phyloP scores from a whole-genome alignment of 2,888 invertebrate genomes.

The Calameuta filiformis region DNA sequence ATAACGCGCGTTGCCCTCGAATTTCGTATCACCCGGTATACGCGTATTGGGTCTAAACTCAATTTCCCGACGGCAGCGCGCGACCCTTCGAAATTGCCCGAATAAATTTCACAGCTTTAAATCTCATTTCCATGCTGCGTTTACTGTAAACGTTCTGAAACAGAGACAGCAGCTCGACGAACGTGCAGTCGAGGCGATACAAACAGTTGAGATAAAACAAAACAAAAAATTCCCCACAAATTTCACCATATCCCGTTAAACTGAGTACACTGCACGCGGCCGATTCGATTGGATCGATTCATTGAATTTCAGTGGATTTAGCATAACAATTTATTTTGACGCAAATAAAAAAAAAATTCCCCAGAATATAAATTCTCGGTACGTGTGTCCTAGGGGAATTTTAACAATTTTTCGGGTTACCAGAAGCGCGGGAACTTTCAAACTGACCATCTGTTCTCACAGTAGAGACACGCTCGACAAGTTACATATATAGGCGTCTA shows the following conservation, averaged over 20 bases:
- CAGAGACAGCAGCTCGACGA: not conserved
- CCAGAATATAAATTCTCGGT: not conserved
- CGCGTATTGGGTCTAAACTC: not conserved
- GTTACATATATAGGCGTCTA: too few relatives aligned
- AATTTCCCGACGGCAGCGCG: not conserved
- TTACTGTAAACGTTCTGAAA: not conserved
- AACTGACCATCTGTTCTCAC: not conserved
- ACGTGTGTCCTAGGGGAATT: too few relatives aligned
- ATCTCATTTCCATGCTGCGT: not conserved
- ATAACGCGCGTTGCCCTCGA: not conserved
- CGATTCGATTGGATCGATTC: not conserved
- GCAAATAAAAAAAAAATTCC: not conserved
- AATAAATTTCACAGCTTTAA: not conserved
- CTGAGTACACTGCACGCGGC: not conserved
- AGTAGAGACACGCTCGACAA: too few relatives aligned
- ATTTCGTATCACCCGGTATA: not conserved
- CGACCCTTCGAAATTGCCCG: not conserved
- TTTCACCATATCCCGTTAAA: not conserved
- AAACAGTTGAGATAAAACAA: not conserved
- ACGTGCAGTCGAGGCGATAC: not conserved
- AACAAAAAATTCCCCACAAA: not conserved
- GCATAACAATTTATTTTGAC: too few relatives aligned
- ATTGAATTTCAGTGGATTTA: too few relatives aligned
- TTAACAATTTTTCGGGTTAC: not conserved
- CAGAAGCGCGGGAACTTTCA: not conserved